Base-by-base conservation (phyloP, 2,888 invertebrate species). In the Bugula neritina region DNA sequence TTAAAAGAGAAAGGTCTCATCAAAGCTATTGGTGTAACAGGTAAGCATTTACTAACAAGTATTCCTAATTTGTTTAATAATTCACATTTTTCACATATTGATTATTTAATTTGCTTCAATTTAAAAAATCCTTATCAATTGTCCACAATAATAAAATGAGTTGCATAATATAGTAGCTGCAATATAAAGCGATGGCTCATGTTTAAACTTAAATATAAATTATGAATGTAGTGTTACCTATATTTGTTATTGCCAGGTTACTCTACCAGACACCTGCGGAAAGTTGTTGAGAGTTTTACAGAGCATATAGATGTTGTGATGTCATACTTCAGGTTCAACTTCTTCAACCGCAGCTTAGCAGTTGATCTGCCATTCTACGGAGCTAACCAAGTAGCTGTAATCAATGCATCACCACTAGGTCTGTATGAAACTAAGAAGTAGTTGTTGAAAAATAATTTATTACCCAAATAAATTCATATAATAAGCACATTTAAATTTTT, bases 381-480 rank as follows among this genome's bases (percentile, higher is more conserved):
- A 29, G 31, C 10, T 17, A 43, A 34, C 17, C 34, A 70, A 3
- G 25, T 70, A 23, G 70, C 27, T 23, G 70, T 70, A 5, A 70
- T 70, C 2, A 70, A 54, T 29, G 70, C 70, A 2, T 70, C 70
- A 3, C 70, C 70, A 2, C 17, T 70, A 13, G 63, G 63, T 63
- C 3, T 13, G 63, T 63, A 43, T 43, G 5, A 43, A 43, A n/a
- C n/a, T n/a, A n/a, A n/a, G n/a, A n/a, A n/a, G n/a, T n/a, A n/a
- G n/a, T n/a, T n/a, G n/a, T n/a, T n/a, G n/a, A n/a, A n/a, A n/a
- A n/a, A n/a, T n/a, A n/a, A n/a, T n/a, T n/a, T n/a, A n/a, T n/a
- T n/a, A n/a, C n/a, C n/a, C n/a, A n/a, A n/a, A n/a, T n/a, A n/a
- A n/a, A n/a, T n/a, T n/a, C n/a, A n/a, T n/a, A n/a, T n/a, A n/a